A percentile compares a stretch with the other conserved stretches of the same genome.
These are phyloP conservation scores for Littorina saxatilis DNA, from an alignment of 1,140 invertebrate species.

Conservation along the genomic window DNA sequence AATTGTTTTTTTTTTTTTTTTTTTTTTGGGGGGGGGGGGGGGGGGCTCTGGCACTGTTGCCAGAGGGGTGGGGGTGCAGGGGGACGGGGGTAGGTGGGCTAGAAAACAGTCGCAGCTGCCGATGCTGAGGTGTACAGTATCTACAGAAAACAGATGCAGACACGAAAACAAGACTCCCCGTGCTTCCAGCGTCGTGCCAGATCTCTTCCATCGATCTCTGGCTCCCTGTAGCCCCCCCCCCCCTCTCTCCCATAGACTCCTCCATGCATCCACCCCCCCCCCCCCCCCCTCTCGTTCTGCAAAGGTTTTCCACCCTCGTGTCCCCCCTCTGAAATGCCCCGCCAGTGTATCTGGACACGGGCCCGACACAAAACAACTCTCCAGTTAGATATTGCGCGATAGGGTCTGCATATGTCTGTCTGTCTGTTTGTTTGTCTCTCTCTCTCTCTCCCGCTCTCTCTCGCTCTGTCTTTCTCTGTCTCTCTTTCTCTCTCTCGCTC, in stretches of 20 bases:
- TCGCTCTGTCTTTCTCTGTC: too few species aligned
- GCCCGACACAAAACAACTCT: neutral
- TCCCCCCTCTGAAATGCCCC: neutral
- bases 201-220: neutral
- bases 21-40: neutral
- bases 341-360: neutral
- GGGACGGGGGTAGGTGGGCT: too few species aligned
- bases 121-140: neutral
- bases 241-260: too few species aligned
- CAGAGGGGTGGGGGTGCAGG: neutral
- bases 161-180: neutral
- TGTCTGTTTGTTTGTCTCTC: too few species aligned
- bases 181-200: neutral
- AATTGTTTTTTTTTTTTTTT: neutral
- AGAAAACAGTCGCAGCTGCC: too few species aligned
- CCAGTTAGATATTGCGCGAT: neutral
- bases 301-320: too few species aligned
- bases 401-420: too few species aligned
- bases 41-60: neutral
- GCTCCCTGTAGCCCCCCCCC: too few species aligned
- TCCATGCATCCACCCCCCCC: too few species aligned
- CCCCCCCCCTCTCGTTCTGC: too few species aligned
- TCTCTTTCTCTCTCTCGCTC: too few species aligned
- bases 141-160: slow-evolving; percentile 14
- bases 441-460: too few species aligned